phyloP scores from a whole-genome alignment of 2,888 invertebrate species.

The Odiellus spinosus region DNA sequence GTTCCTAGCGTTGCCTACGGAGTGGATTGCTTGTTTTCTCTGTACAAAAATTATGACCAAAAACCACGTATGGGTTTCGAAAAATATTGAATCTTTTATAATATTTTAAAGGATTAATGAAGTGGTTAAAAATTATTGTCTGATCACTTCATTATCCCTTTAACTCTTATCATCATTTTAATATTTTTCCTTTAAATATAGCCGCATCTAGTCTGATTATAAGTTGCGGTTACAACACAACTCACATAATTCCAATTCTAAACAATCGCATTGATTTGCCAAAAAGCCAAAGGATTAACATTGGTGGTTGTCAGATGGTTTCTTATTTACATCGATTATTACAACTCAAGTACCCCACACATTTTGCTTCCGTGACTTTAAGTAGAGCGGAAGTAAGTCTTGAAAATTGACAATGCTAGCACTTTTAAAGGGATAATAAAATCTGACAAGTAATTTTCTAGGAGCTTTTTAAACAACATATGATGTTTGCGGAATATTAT shows the following conservation, averaged over 20 bases:
- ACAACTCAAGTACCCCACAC: conserved; percentile 84
- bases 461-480: conserved; percentile 66
- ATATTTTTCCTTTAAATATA: too few relatives aligned
- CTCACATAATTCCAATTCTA: conserved; percentile 64
- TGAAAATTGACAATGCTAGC: too few relatives aligned
- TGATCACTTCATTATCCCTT: too few relatives aligned
- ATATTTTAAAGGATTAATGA: too few relatives aligned
- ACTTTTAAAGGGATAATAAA: too few relatives aligned
- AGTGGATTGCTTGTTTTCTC: conserved; percentile 63
- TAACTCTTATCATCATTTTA: too few relatives aligned
- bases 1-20: conserved; percentile 74
- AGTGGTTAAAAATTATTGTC: too few relatives aligned
- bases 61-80: conserved; percentile 29
- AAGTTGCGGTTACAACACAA: conserved; percentile 71
- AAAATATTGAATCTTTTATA: too few relatives aligned
- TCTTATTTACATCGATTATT: conserved; percentile 68
- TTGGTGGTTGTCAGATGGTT: conserved; percentile 72
- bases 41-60: conserved; percentile 40
- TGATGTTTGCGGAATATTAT: conserved; percentile 60
- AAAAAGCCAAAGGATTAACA: conserved; percentile 62
- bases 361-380: conserved; percentile 68
- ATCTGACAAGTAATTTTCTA: conserved; percentile 24
- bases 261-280: conserved; percentile 48
- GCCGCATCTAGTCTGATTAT: conserved; percentile 49
- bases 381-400: conserved; percentile 59